phyloP scores from a whole-genome alignment of 2,797 vertebrate genomes.

The Lagodon rhomboides region DNA sequence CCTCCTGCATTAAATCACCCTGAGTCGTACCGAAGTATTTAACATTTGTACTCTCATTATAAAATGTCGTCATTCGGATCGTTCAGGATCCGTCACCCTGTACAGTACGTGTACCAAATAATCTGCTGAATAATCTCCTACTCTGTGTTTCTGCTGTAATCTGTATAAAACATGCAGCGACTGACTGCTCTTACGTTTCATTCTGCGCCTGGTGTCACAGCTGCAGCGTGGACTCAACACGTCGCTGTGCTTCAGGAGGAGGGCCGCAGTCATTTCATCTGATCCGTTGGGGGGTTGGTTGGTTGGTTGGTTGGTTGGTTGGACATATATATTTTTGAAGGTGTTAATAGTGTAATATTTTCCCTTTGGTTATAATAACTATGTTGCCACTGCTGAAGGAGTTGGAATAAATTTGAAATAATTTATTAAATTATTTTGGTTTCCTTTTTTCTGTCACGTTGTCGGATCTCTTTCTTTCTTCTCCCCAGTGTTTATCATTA shows the following conservation, averaged over 20 bases:
- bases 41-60: too few relatives aligned
- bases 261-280: constrained; percentile 47
- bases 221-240: constrained; percentile 24
- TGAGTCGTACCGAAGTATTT: too few relatives aligned
- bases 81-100: constrained; percentile 6
- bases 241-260: constrained; percentile 31
- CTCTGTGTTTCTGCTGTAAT: constrained; percentile 26
- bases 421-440: constrained; percentile 82
- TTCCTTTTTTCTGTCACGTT: constrained; percentile 24
- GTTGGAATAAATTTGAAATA: constrained; percentile 80
- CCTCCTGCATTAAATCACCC: too few relatives aligned
- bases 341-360: constrained; percentile 75
- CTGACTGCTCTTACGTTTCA: constrained; percentile 22
- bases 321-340: constrained; percentile 70
- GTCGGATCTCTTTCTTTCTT: background rate
- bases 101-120: constrained; percentile 6
- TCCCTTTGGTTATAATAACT: constrained; percentile 54
- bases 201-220: constrained; percentile 17
- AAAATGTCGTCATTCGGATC: background rate
- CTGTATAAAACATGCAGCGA: constrained; percentile 19
- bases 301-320: constrained; percentile 31
- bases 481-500: too few relatives aligned
- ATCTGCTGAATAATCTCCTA: constrained; percentile 13
- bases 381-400: constrained; percentile 68
- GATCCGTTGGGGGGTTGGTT: constrained; percentile 16